These are phyloP conservation scores for Ylistrum balloti DNA, from an alignment of 1,140 invertebrate genomes.

Conservation along the genomic window DNA sequence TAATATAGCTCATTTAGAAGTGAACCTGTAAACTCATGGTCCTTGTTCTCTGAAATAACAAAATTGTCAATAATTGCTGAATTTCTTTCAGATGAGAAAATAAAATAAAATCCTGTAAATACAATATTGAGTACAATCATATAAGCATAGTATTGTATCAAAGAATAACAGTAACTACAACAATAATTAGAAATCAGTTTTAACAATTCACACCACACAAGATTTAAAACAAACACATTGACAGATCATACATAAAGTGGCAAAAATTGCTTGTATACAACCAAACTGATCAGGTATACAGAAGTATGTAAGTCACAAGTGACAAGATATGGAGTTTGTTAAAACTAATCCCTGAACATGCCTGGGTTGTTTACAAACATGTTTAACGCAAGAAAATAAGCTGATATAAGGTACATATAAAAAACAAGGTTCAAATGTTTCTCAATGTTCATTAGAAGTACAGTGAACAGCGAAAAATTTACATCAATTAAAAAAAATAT, in stretches of 20 bases:
- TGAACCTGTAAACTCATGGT: conserved; percentile 1
- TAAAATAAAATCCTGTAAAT: no score
- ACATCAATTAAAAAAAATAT: neutral
- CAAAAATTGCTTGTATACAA: no score
- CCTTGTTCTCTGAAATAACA: conserved; percentile 38
- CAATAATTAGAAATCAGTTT: no score
- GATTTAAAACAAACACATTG: no score
- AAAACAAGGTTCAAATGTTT: neutral
- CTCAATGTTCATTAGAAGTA: neutral
- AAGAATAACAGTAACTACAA: no score
- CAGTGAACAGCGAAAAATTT: neutral
- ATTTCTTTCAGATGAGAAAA: no score
- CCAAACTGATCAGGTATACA: no score
- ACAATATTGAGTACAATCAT: no score
- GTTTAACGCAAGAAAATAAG: neutral
- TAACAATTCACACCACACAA: no score
- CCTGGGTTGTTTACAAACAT: neutral
- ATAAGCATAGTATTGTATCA: no score
- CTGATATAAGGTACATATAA: neutral
- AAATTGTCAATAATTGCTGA: neutral
- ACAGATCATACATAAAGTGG: no score
- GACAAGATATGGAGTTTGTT: neutral
- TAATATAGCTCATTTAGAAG: neutral
- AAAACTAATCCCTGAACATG: neutral
- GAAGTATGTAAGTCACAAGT: no score